Evolutionary conservation across 2,888 invertebrate species (phyloP).

Genomic region (Serrognathus titanus): DNA sequence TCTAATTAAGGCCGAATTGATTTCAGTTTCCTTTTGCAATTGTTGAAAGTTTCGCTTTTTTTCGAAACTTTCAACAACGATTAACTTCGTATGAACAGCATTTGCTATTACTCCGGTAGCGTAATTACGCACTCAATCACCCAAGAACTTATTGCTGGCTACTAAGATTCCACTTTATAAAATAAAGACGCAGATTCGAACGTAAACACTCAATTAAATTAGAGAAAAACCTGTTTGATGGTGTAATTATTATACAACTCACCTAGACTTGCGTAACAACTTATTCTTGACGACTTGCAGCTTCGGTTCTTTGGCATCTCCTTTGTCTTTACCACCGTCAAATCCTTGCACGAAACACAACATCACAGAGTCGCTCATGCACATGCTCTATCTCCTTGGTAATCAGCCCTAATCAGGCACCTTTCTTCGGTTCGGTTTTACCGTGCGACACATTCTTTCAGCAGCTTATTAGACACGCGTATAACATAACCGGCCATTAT

Average conservation of each 20-base stretch:
- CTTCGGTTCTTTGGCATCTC: slow-evolving; percentile 39
- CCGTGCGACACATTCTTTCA: background rate
- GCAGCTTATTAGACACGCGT: too few relatives aligned
- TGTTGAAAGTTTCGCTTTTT: too few relatives aligned
- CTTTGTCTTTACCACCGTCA: slow-evolving; percentile 47
- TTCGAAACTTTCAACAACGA: too few relatives aligned
- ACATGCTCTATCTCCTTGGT: slow-evolving; percentile 20
- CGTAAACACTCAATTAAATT: too few relatives aligned
- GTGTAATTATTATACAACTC: slow-evolving; percentile 17
- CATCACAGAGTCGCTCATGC: slow-evolving; percentile 55
- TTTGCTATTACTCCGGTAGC: too few relatives aligned
- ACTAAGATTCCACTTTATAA: background rate
- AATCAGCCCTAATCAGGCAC: background rate
- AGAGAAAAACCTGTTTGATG: too few relatives aligned
- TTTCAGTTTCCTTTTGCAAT: too few relatives aligned
- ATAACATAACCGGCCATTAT: too few relatives aligned
- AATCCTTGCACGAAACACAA: slow-evolving; percentile 69
- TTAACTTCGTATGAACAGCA: too few relatives aligned
- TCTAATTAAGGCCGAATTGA: too few relatives aligned
- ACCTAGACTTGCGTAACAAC: slow-evolving; percentile 43
- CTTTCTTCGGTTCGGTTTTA: background rate
- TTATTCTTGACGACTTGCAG: slow-evolving; percentile 41
- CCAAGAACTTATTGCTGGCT: too few relatives aligned
- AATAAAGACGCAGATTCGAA: background rate
- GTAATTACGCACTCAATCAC: too few relatives aligned